Base-by-base conservation (phyloP, 2,113 vertebrate genomes). In the Sceloporus undulatus region DNA sequence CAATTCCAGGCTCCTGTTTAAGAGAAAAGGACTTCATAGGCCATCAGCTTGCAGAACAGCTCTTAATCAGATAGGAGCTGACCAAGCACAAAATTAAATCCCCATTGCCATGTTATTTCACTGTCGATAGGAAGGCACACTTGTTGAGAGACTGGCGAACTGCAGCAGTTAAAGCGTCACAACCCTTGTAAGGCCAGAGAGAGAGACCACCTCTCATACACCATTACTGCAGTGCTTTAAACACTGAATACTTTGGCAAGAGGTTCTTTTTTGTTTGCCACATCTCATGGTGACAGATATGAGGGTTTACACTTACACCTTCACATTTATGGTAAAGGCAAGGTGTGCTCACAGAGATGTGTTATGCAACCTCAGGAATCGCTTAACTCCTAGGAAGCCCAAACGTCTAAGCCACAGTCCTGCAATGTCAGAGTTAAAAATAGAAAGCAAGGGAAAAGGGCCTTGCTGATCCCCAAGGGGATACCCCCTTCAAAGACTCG, bases 81-180 rank as follows among this genome's bases (percentile, higher is more conserved):
- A 87, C 79, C 0, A 88, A 76, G 84, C 84, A 66, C 40, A 62
- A 83, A 79, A 38, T 90, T 65, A 74, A 83, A 89, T 73, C 66
- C 54, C 68, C 18, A 21, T 79, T 71, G 54, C 9, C 85, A 89
- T 74, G 91, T 85, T 65, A 38, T 59, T 85, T 87, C n/a, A 59
- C 1, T 84, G 9, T 85, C 4, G 65, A 68, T 25, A 25, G 84
- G 88, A 91, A 90, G 0, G 2, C 1, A 14, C 59, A 23, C 18
- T 23, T 88, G 82, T 85, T 48, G 76, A 1, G 81, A 85, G 66
- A 78, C 1, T 1, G 29, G 23, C 48, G 23, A 5, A 0, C 11
- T 34, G 48, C 27, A 71, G 3, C 66, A n/a, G 85, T 79, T 78
- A 76, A 0, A 90, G 66, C 13, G 52, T 34, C 9, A 85, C n/a